phyloP scores from a whole-genome alignment of 2,797 vertebrate species.

The Euthynnus affinis region DNA sequence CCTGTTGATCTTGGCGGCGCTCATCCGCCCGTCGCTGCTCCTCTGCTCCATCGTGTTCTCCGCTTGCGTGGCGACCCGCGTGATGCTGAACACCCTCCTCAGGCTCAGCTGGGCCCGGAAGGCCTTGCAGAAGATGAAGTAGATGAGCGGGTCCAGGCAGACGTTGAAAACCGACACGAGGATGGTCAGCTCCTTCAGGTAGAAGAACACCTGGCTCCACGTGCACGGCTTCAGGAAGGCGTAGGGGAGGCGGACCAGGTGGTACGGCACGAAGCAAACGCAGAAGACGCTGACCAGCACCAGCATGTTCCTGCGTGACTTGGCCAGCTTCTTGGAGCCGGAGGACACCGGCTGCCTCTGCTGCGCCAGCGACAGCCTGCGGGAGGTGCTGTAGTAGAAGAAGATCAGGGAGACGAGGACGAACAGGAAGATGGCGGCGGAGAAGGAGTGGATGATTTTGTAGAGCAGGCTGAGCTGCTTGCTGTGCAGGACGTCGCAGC shows the following conservation, averaged over 20 bases:
- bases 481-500: constrained; percentile 65
- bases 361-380: constrained; percentile 55
- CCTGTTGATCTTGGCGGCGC: not conserved
- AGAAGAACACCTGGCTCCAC: constrained; percentile 38
- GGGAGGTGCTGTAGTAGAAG: constrained; percentile 75
- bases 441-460: constrained; percentile 65
- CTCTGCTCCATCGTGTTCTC: rapidly evolving
- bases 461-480: constrained; percentile 39
- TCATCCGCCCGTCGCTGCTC: not conserved
- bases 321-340: constrained; percentile 61
- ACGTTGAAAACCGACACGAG: constrained; percentile 78
- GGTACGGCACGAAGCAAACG: constrained; percentile 84
- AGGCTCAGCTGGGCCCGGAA: constrained; percentile 71
- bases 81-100: not conserved
- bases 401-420: constrained; percentile 72
- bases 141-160: constrained; percentile 84
- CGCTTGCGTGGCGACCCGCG: rapidly evolving
- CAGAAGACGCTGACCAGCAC: constrained; percentile 82
- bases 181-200: constrained; percentile 77
- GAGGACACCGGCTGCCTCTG: constrained; percentile 21
- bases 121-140: constrained; percentile 82
- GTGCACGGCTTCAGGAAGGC: constrained; percentile 35
- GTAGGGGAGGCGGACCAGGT: constrained; percentile 80
- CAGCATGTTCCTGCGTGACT: constrained; percentile 78
- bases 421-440: constrained; percentile 63